Evolutionary conservation across 2,797 vertebrate species (phyloP), one percentile per base, ranked within the genome.

Genomic region (Petrocephalus sullivani): DNA sequence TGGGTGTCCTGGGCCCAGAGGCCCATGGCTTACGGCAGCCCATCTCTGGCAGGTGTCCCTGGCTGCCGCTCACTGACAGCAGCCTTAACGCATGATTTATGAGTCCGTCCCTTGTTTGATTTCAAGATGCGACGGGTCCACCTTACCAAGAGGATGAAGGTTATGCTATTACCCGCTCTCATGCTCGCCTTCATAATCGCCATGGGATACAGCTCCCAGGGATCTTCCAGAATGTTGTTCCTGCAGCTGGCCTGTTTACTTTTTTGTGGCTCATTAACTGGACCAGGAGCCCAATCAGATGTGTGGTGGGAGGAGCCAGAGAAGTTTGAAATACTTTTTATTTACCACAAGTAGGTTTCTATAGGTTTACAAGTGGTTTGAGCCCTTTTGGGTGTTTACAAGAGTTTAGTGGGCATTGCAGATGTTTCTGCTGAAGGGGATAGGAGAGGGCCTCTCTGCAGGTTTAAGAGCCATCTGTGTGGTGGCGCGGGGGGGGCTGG

Each of bases 381-480:
- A 53, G 23, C n/a, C 81, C 51, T 21, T 84, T 53, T 84, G 0
- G 51, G 46, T 53, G 10, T 84, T 53, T 84, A 54, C 51, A 53
- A n/a, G 81, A 84, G 81, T 53, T 53, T 53, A 54, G 21, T 51
- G 51, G 81, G 81, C 81, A 54, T 84, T 53, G 46, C 46, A 84
- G 81, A 53, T 75, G 67, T 53, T 51, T 23, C 81, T 19, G 28
- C 81, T 23, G 51, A 28, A 23, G 81, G 46, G 51, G 81, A 54
- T 23, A 8, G 54, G 51, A 84, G n/a, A 84, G n/a, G 46, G 19
- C n/a, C 49, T 53, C 49, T 21, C 51, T 58, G 84, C 10, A 37
- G 84, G 54, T 58, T 85, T 28, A 58, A 85, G 84, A 85, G 84
- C 84, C 84, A 56, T 54, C 84, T 33, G 54, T 57, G 54, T 56